Conservation (phyloP, 1,140 invertebrate species). For the Rhynchophorus ferrugineus region DNA sequence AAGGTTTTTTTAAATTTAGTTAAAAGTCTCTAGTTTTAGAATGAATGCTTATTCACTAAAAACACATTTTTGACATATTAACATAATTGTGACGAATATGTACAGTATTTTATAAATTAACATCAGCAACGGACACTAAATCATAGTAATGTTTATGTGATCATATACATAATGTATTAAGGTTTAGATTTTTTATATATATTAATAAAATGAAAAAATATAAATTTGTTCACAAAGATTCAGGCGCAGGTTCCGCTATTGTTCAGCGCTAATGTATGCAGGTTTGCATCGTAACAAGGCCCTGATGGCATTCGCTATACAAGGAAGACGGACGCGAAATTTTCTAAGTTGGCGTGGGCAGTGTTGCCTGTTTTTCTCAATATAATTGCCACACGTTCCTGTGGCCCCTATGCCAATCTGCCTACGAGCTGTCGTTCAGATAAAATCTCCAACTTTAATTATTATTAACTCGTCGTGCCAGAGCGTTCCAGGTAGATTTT, state of each 20-base stretch:
- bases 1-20: too few species aligned
- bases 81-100: too few species aligned
- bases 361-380: background rate
- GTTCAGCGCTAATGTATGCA: background rate
- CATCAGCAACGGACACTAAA: too few species aligned
- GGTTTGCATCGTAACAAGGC: background rate
- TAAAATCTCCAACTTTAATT: background rate
- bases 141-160: too few species aligned
- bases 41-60: too few species aligned
- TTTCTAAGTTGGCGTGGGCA: background rate
- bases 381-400: background rate
- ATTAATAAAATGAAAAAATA: too few species aligned
- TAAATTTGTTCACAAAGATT: too few species aligned
- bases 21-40: too few species aligned
- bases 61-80: too few species aligned
- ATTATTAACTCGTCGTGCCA: background rate
- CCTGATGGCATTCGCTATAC: background rate
- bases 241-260: background rate
- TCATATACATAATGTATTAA: too few species aligned
- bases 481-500: background rate
- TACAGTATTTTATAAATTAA: too few species aligned
- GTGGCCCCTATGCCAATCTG: background rate
- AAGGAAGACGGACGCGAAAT: background rate
- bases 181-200: too few species aligned
- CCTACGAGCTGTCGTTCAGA: background rate